These are phyloP conservation scores for Dinomys branickii DNA, from an alignment of 2,113 vertebrate genomes.

Conservation along the genomic window DNA sequence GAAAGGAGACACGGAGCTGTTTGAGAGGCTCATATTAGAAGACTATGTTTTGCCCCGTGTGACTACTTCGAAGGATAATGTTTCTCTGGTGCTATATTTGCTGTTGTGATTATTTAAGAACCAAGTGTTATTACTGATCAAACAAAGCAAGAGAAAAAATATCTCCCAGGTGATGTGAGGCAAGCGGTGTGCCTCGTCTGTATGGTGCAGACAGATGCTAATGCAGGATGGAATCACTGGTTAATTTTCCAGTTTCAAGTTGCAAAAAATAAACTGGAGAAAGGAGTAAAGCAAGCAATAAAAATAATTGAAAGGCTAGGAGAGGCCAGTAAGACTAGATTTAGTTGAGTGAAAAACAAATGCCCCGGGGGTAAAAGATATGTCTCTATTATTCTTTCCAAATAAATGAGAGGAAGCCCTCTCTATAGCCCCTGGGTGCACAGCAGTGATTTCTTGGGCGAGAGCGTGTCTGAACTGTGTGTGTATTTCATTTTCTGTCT, in stretches of 20 bases:
- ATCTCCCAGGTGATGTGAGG: neutral
- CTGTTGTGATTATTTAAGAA: slow-evolving; percentile 25
- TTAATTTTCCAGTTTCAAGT: slow-evolving; percentile 66
- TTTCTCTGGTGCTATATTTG: neutral
- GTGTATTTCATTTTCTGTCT: neutral
- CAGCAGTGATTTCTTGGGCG: neutral
- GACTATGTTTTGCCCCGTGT: neutral
- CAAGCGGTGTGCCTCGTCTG: neutral
- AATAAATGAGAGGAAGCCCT: slow-evolving; percentile 26
- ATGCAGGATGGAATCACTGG: neutral
- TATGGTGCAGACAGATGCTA: neutral
- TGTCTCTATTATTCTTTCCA: slow-evolving; percentile 27
- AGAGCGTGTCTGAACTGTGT: neutral
- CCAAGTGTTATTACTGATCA: neutral
- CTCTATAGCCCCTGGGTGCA: neutral
- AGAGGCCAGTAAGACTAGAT: neutral
- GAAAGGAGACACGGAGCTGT: neutral
- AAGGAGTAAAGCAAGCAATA: slow-evolving; percentile 18
- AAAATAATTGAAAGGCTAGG: slow-evolving; percentile 69
- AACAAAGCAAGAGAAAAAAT: slow-evolving; percentile 8
- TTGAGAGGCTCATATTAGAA: neutral
- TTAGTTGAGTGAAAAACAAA: slow-evolving; percentile 48
- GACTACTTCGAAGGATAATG: neutral
- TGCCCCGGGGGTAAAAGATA: neutral
- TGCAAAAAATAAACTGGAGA: slow-evolving; percentile 43